Percentiles rank a stretch among this genome's conserved stretches.
Conservation (phyloP, 2,113 vertebrate genomes). For the Blennius ocellaris region DNA sequence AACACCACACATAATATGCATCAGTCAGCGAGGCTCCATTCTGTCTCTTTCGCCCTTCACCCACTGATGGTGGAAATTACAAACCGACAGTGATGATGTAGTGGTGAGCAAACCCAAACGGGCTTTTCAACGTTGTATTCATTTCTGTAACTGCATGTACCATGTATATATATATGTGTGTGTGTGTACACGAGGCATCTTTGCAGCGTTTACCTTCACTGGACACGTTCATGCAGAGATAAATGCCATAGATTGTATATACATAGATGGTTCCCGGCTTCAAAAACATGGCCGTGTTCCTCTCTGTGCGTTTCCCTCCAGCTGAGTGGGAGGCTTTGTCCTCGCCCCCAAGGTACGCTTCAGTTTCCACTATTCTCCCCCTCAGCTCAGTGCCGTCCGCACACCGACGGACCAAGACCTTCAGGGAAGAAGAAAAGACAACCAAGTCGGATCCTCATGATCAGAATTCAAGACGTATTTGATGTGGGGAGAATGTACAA, state of each 20-base stretch:
- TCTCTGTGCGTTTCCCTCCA: constrained; percentile 90
- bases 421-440: constrained; percentile 6
- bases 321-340: constrained; percentile 94
- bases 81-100: constrained; percentile 4
- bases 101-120: too few relatives aligned
- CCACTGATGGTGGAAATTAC: constrained; percentile 1
- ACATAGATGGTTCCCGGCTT: constrained; percentile 94
- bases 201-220: constrained; percentile 86
- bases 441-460: neutral
- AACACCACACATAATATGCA: constrained; percentile 55
- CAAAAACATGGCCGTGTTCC: constrained; percentile 97
- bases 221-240: constrained; percentile 96
- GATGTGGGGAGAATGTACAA: too few relatives aligned
- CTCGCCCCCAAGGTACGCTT: constrained; percentile 94
- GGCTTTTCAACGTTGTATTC: too few relatives aligned
- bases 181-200: too few relatives aligned
- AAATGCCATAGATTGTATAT: constrained; percentile 93
- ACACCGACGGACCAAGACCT: constrained; percentile 90
- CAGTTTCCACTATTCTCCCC: constrained; percentile 94
- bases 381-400: constrained; percentile 88
- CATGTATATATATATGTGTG: too few relatives aligned
- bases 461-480: neutral
- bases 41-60: constrained; percentile 50
- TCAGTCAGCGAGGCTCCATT: constrained; percentile 62
- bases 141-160: too few relatives aligned